These are phyloP conservation scores for Pocillopora damicornis DNA, from an alignment of 64 coral and sea anemone genomes.

Conservation along the genomic window DNA sequence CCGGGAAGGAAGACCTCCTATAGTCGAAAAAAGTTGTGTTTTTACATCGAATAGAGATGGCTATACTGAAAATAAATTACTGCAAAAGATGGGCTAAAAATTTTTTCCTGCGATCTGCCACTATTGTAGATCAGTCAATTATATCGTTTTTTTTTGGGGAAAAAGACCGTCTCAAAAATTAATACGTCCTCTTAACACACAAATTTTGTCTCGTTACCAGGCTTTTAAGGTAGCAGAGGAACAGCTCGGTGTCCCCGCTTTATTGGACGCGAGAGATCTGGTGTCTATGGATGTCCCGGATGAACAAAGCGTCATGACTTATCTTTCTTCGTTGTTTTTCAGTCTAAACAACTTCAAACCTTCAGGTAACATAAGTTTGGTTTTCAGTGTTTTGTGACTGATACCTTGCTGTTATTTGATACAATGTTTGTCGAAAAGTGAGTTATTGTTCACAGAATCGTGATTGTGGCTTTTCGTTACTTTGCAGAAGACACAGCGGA, in stretches of 20 bases:
- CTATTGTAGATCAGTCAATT: no score
- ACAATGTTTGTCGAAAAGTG: background rate
- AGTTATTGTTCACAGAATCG: background rate
- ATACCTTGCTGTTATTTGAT: background rate
- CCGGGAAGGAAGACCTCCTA: no score
- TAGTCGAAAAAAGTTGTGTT: no score
- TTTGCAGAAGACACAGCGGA: background rate
- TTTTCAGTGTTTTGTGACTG: no score
- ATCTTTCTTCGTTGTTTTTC: constrained; percentile 65
- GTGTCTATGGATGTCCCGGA: constrained; percentile 63
- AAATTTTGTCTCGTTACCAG: constrained; percentile 30
- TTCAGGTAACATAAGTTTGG: constrained; percentile 2
- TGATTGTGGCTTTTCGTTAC: background rate
- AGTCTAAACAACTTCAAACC: background rate
- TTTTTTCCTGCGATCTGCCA: no score
- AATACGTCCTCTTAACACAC: background rate
- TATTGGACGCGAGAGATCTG: constrained; percentile 73
- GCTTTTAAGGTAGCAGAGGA: constrained; percentile 70
- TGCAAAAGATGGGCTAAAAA: no score
- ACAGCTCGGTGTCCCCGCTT: constrained; percentile 70
- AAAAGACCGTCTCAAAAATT: no score
- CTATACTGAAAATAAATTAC: no score
- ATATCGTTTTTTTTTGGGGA: no score
- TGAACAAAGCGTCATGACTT: constrained; percentile 69
- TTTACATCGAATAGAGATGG: no score